These are phyloP conservation scores for Mya arenaria DNA, from an alignment of 1,140 invertebrate species.

Conservation along the genomic window DNA sequence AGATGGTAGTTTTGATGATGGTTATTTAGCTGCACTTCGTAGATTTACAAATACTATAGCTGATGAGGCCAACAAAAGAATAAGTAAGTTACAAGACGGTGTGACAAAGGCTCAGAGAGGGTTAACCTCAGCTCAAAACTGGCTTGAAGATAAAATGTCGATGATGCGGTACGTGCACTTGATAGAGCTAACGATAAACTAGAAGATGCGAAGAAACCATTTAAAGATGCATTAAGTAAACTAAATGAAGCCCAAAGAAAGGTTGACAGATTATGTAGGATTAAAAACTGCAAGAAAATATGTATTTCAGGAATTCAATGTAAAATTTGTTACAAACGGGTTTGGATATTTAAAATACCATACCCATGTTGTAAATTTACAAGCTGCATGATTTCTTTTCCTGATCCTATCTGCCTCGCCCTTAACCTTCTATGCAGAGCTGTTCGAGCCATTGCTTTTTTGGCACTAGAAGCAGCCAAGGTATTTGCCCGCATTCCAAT, in stretches of 20 bases:
- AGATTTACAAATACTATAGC: not conserved
- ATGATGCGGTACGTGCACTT: conserved; percentile 1
- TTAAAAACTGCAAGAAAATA: not conserved
- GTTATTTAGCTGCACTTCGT: conserved; percentile 5
- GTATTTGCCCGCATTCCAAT: conserved; percentile 9
- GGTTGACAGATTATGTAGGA: conserved; percentile 22
- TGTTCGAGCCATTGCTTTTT: conserved; percentile 7
- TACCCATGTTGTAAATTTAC: conserved; percentile 30
- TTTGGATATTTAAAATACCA: conserved; percentile 24
- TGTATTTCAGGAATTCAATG: conserved; percentile 25
- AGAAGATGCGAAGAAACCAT: conserved; percentile 20
- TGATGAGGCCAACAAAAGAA: conserved; percentile 25
- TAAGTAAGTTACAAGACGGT: conserved; percentile 3
- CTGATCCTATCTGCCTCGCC: conserved; percentile 23
- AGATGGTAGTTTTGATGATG: not conserved
- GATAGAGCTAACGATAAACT: conserved; percentile 27
- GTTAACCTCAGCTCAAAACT: conserved; percentile 22
- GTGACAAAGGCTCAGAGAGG: not conserved
- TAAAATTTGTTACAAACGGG: conserved; percentile 13
- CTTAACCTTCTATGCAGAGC: conserved; percentile 7
- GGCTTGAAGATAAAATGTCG: conserved; percentile 23
- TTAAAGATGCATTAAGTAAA: conserved; percentile 20
- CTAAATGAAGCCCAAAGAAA: conserved; percentile 41
- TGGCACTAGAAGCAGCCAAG: conserved; percentile 25
- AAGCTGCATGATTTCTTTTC: conserved; percentile 37